Percentiles rank a stretch among this genome's conserved stretches.
phyloP scores from a whole-genome alignment of 2,797 vertebrate genomes.

The Labroides dimidiatus region DNA sequence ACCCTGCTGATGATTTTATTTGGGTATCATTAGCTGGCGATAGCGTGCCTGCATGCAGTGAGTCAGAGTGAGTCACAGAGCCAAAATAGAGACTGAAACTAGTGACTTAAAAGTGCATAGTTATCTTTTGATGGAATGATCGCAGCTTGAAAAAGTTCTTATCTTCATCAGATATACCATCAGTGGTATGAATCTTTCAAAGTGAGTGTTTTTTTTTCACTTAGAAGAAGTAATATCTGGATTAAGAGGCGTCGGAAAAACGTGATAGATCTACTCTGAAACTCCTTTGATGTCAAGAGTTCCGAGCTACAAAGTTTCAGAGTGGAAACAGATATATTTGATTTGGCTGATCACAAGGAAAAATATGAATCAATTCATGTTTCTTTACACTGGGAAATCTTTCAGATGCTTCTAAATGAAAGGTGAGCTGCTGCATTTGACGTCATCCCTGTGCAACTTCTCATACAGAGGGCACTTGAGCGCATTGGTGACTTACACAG shows the following conservation, averaged over 20 bases:
- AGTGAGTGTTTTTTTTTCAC: conserved; percentile 1
- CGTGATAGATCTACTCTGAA: conserved; percentile 28
- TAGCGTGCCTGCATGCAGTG: conserved; percentile 50
- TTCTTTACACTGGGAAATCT: background rate
- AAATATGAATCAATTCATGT: background rate
- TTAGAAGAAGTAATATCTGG: background rate
- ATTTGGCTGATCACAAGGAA: background rate
- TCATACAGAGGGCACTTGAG: conserved; percentile 40
- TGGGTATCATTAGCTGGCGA: conserved; percentile 58
- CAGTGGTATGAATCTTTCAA: background rate
- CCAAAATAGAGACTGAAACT: conserved; percentile 37
- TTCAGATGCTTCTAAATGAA: background rate
- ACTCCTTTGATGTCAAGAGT: conserved; percentile 36
- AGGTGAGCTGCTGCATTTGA: conserved; percentile 1
- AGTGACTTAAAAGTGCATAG: conserved; percentile 18
- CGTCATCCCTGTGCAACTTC: conserved; percentile 17
- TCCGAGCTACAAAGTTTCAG: background rate
- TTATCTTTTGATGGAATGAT: conserved; percentile 1
- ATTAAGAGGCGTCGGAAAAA: conserved; percentile 11
- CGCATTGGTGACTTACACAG: conserved; percentile 63
- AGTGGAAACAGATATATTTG: background rate
- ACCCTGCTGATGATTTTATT: conserved; percentile 49
- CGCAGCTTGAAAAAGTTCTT: background rate
- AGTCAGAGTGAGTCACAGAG: conserved; percentile 57
- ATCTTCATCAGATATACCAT: conserved; percentile 16